Evolutionary conservation across 2,888 invertebrate species (phyloP).

Genomic region (Melieria crassipennis): DNA sequence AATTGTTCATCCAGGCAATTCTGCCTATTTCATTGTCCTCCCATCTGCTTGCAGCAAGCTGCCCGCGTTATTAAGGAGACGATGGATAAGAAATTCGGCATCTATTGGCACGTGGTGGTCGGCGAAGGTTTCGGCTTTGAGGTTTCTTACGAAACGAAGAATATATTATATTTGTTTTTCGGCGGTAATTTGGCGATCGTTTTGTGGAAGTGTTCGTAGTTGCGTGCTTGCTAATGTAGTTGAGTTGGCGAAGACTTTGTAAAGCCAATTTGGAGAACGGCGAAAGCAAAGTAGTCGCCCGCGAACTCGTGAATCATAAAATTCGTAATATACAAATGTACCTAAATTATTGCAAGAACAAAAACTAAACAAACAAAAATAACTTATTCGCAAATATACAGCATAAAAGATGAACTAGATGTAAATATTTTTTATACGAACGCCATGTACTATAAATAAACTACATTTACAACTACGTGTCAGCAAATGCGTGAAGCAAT

Average conservation of each 20-base stretch:
- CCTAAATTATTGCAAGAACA: conserved; percentile 7
- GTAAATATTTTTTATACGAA: conserved; percentile 28
- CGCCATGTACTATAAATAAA: conserved; percentile 7
- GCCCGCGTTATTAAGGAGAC: conserved; percentile 94
- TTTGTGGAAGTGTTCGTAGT: conserved; percentile 86
- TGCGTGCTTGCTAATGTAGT: background rate
- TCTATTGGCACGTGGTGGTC: conserved; percentile 94
- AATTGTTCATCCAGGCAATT: background rate
- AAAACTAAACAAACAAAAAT: background rate
- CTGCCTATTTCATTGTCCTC: background rate
- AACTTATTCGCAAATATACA: background rate
- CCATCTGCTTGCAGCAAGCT: conserved; percentile 71
- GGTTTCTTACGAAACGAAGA: conserved; percentile 89
- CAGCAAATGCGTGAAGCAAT: too few relatives aligned
- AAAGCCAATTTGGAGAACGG: background rate
- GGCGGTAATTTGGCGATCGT: conserved; percentile 90
- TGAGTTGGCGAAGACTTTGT: background rate
- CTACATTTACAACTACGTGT: too few relatives aligned
- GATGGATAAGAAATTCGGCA: conserved; percentile 95
- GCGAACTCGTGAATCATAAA: background rate
- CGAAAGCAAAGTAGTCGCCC: background rate
- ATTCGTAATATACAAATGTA: background rate
- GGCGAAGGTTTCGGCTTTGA: conserved; percentile 96
- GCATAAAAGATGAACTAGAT: conserved; percentile 3
- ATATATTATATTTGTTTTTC: conserved; percentile 88